A percentile compares a stretch with the other conserved stretches of the same genome.
Conservation (phyloP, 2,797 vertebrate species). For the Gambusia yucatana region DNA sequence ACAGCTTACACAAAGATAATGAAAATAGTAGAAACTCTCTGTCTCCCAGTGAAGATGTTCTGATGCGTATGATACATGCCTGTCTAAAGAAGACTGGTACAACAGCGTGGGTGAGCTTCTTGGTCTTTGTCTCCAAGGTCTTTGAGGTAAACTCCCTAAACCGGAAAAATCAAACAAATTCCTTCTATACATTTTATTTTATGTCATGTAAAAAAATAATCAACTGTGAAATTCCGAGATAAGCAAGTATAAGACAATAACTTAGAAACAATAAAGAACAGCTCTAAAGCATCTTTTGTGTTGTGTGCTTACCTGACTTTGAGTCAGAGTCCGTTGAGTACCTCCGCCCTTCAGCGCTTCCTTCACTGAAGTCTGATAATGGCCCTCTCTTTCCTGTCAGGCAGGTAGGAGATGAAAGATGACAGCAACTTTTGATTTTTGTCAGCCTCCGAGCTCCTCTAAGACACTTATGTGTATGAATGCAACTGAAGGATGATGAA, state of each 20-base stretch:
- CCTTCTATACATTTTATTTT: background rate
- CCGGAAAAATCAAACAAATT: slow-evolving; percentile 23
- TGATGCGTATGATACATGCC: slow-evolving; percentile 53
- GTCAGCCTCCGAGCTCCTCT: slow-evolving; percentile 14
- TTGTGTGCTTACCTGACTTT: slow-evolving; percentile 76
- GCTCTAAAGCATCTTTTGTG: background rate
- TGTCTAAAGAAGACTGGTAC: slow-evolving; percentile 73
- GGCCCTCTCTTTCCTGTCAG: slow-evolving; percentile 82
- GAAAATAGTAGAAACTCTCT: background rate
- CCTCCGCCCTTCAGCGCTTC: slow-evolving; percentile 79
- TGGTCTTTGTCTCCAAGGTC: slow-evolving; percentile 78
- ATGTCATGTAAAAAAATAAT: background rate
- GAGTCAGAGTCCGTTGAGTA: slow-evolving; percentile 81
- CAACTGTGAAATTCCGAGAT: background rate
- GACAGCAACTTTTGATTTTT: slow-evolving; percentile 44
- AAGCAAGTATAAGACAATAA: background rate
- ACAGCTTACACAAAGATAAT: background rate
- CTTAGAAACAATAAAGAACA: background rate
- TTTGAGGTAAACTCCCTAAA: slow-evolving; percentile 78
- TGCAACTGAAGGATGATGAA: slow-evolving; percentile 27
- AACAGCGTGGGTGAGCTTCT: slow-evolving; percentile 72
- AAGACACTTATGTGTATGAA: slow-evolving; percentile 49
- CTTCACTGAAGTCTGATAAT: slow-evolving; percentile 81
- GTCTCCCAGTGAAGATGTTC: slow-evolving; percentile 1
- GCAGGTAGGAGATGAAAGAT: slow-evolving; percentile 52